Percentiles rank a stretch among this genome's conserved stretches.
Conservation (phyloP, 2,113 vertebrate species). For the Brachyhypopomus gauderio region DNA sequence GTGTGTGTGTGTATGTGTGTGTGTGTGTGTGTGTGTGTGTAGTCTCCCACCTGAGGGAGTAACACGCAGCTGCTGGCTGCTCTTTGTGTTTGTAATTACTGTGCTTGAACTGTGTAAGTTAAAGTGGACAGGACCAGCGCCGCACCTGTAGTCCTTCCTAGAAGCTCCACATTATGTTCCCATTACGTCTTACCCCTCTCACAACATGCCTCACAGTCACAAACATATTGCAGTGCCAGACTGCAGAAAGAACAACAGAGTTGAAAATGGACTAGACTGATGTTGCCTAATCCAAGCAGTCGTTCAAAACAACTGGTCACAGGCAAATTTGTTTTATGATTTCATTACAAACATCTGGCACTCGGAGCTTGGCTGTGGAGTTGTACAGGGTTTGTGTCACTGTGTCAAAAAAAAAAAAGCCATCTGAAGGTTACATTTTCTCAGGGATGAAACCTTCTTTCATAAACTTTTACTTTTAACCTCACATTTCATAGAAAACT, state of each 20-base stretch:
- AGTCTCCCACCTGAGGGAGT: constrained; percentile 28
- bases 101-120: constrained; percentile 50
- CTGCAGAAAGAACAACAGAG: neutral
- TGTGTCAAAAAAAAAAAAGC: too few relatives aligned
- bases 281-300: constrained; percentile 25
- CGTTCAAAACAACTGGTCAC: constrained; percentile 6
- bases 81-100: constrained; percentile 47
- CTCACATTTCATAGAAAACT: too few relatives aligned
- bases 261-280: constrained; percentile 4
- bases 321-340: constrained; percentile 22
- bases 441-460: too few relatives aligned
- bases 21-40: constrained; percentile 6
- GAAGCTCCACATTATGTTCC: constrained; percentile 29
- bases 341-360: neutral
- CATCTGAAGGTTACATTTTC: too few relatives aligned
- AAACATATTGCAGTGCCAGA: constrained; percentile 46
- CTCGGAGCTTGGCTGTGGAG: neutral
- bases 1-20: neutral
- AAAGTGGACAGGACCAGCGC: constrained; percentile 44
- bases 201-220: constrained; percentile 42
- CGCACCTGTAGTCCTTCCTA: constrained; percentile 37
- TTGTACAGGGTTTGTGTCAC: too few relatives aligned
- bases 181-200: constrained; percentile 29
- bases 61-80: constrained; percentile 24
- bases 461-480: too few relatives aligned